A percentile compares a stretch with the other conserved stretches of the same genome.
Evolutionary conservation across 2,797 vertebrate species (phyloP).

Genomic region (Spinus pinus): DNA sequence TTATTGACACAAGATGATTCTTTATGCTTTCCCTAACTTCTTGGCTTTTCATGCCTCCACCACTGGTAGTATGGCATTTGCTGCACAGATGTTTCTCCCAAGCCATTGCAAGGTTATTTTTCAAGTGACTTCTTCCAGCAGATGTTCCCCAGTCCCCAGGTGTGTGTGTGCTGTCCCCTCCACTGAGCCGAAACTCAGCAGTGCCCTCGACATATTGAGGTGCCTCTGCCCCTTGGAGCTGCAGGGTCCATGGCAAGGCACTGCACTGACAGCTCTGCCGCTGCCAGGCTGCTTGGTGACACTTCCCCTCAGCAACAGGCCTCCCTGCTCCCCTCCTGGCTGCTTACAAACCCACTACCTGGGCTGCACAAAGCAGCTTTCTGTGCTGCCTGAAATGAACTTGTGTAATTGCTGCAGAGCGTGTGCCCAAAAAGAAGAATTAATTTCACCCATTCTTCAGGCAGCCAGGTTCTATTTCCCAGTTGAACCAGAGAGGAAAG

Average conservation of each 20-base stretch:
- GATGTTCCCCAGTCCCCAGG: conserved; percentile 71
- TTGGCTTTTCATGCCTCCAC: neutral
- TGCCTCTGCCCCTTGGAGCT: neutral
- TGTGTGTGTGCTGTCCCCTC: conserved; percentile 11
- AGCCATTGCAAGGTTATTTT: conserved; percentile 69
- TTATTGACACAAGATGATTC: neutral
- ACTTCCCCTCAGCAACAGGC: neutral
- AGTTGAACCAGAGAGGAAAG: neutral
- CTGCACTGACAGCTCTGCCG: neutral
- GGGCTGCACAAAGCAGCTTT: neutral
- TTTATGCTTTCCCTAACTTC: neutral
- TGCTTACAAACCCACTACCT: neutral
- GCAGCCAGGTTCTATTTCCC: neutral
- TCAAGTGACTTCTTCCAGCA: conserved; percentile 73
- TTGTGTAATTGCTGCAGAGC: fast-evolving
- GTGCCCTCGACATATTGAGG: neutral
- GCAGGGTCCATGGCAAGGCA: neutral
- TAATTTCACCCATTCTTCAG: neutral
- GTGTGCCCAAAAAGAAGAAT: neutral
- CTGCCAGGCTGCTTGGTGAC: conserved; percentile 11
- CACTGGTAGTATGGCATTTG: conserved; percentile 6
- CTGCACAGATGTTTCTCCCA: conserved; percentile 71
- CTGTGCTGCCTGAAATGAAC: neutral
- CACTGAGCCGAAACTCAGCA: neutral
- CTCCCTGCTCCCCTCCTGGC: neutral